Evolutionary conservation across 1,140 invertebrate genomes (phyloP).

Genomic region (Tenebrio molitor): DNA sequence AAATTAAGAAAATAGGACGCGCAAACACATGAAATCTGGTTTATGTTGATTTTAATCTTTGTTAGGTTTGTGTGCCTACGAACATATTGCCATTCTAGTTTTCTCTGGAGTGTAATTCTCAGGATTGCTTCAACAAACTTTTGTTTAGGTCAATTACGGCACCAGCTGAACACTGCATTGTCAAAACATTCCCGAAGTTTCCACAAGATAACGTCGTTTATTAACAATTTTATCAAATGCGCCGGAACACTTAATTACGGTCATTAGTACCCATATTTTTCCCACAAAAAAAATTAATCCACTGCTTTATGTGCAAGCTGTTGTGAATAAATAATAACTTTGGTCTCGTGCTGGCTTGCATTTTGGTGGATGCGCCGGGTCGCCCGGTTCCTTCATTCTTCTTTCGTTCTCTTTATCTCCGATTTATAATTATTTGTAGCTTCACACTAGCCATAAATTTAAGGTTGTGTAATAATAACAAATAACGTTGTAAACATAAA

Average conservation of each 20-base stretch:
- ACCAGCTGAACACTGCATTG: constrained; percentile 4
- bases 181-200: constrained; percentile 11
- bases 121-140: constrained; percentile 31
- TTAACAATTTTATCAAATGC: constrained; percentile 12
- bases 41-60: constrained; percentile 32
- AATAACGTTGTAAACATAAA: too few relatives aligned
- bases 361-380: not conserved
- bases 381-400: too few relatives aligned
- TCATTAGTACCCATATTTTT: too few relatives aligned
- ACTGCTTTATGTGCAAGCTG: too few relatives aligned
- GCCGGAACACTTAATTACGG: not conserved
- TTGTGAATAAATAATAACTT: too few relatives aligned
- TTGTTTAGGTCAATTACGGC: constrained; percentile 32
- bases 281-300: too few relatives aligned
- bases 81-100: constrained; percentile 1
- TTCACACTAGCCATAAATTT: too few relatives aligned
- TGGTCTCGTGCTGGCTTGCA: not conserved
- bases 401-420: too few relatives aligned
- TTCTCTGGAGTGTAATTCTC: constrained; percentile 21
- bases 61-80: constrained; percentile 1
- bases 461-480: too few relatives aligned
- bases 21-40: too few relatives aligned
- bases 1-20: too few relatives aligned
- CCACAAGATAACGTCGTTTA: not conserved
- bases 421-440: too few relatives aligned